Conservation (phyloP, 1,140 invertebrate genomes). For the Ceratina calcarata region DNA sequence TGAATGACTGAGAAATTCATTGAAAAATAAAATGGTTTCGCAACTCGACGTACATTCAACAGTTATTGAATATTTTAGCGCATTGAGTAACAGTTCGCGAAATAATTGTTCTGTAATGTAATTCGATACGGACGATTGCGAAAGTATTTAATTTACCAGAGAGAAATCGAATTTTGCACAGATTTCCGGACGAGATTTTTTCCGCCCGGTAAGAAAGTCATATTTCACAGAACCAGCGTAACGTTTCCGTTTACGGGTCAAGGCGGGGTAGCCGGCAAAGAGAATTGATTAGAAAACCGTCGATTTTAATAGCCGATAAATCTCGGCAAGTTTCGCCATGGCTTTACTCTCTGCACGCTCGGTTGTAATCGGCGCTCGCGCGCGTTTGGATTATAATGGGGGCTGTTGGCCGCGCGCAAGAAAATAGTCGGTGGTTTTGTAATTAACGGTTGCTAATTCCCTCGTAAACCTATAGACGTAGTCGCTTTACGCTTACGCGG, state of each 20-base stretch:
- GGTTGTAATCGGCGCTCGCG: background rate
- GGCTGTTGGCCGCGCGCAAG: slow-evolving; percentile 26
- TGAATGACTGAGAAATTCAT: background rate
- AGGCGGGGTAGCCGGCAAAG: slow-evolving; percentile 25
- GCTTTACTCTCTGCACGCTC: slow-evolving; percentile 15
- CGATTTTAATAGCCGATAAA: slow-evolving; percentile 52
- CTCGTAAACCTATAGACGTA: slow-evolving; percentile 34
- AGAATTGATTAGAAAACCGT: slow-evolving; percentile 53
- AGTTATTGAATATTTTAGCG: background rate
- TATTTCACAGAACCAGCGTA: background rate
- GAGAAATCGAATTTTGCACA: slow-evolving; percentile 11
- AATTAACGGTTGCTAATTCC: slow-evolving; percentile 48
- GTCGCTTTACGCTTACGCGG: background rate
- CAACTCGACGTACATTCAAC: background rate
- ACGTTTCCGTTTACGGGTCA: slow-evolving; percentile 15
- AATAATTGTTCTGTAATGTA: too few relatives aligned
- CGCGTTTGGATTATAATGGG: slow-evolving; percentile 21
- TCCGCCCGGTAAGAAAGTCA: slow-evolving; percentile 7
- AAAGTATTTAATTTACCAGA: background rate
- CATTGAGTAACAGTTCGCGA: too few relatives aligned
- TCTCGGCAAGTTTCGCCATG: slow-evolving; percentile 36
- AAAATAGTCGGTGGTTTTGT: slow-evolving; percentile 40
- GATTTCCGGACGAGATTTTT: background rate
- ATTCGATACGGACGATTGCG: too few relatives aligned
- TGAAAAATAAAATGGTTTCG: too few relatives aligned